These are phyloP conservation scores for Drosophila mercatorum DNA, from an alignment of 2,888 invertebrate species.

Conservation along the genomic window DNA sequence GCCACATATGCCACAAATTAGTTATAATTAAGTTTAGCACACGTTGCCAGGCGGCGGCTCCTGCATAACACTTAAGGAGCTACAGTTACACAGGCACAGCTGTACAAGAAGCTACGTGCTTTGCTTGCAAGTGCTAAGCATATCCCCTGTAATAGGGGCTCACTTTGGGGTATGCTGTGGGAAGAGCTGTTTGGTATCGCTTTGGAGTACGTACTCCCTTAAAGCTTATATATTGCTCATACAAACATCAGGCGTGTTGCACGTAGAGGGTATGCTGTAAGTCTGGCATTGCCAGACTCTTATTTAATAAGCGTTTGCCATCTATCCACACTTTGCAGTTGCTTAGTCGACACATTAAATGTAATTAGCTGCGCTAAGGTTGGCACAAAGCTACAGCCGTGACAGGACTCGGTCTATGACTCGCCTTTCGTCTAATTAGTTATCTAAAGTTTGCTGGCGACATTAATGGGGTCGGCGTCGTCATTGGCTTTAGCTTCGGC, in stretches of 20 bases:
- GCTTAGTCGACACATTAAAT: constrained; percentile 79
- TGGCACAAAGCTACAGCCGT: constrained; percentile 63
- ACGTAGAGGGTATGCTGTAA: constrained; percentile 11
- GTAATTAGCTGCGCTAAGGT: constrained; percentile 78
- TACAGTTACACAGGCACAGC: constrained; percentile 58
- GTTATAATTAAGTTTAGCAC: constrained; percentile 77
- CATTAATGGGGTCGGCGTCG: constrained; percentile 58
- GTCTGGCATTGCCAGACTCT: not conserved
- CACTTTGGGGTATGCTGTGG: not conserved
- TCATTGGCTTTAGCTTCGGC: not conserved
- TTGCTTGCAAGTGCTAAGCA: constrained; percentile 44
- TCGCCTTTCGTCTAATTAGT: constrained; percentile 71
- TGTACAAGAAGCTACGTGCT: constrained; percentile 54
- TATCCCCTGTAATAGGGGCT: constrained; percentile 18
- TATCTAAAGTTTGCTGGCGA: constrained; percentile 77
- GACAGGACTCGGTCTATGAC: constrained; percentile 29
- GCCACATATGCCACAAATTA: constrained; percentile 74
- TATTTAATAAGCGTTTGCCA: constrained; percentile 68
- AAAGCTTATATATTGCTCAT: too few species aligned
- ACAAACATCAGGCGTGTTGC: too few species aligned
- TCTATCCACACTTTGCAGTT: constrained; percentile 61
- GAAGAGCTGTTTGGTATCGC: too few species aligned
- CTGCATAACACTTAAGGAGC: constrained; percentile 66
- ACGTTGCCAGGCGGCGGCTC: constrained; percentile 54
- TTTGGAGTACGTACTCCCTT: not conserved